phyloP scores from a whole-genome alignment of 2,113 vertebrate genomes.

The Alligator mississippiensis region DNA sequence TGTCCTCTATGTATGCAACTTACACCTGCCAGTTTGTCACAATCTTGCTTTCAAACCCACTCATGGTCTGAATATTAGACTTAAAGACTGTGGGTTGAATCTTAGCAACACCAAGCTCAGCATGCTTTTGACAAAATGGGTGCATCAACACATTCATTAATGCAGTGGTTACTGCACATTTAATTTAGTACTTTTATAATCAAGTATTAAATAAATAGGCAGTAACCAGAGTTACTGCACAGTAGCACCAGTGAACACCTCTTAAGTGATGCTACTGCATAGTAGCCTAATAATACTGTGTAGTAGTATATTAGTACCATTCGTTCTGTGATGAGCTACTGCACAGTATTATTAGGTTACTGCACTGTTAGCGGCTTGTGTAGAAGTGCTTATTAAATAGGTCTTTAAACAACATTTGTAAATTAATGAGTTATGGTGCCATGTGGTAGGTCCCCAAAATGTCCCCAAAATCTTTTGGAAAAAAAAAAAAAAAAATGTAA shows the following conservation, averaged over 20 bases:
- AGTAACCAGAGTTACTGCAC: no score
- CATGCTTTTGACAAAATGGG: no score
- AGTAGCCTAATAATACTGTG: no score
- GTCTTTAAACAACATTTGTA: not conserved
- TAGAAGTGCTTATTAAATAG: not conserved
- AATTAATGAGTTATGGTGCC: rapidly evolving
- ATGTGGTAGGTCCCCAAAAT: not conserved
- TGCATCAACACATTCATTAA: no score
- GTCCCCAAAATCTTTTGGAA: not conserved
- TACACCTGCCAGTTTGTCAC: not conserved
- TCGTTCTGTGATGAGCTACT: no score
- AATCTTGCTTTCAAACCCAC: not conserved
- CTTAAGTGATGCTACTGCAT: no score
- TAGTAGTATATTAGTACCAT: no score
- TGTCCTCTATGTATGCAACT: not conserved
- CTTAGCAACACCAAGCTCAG: not conserved
- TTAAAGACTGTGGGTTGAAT: not conserved
- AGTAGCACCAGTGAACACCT: no score
- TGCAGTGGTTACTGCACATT: no score
- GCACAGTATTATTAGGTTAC: no score
- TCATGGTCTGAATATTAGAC: not conserved
- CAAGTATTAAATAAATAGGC: no score
- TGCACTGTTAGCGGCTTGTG: not conserved
- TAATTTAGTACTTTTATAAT: no score
- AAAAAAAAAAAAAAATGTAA: not conserved